Evolutionary conservation across 1,140 invertebrate species (phyloP).

Genomic region (Platorchestia sp.): DNA sequence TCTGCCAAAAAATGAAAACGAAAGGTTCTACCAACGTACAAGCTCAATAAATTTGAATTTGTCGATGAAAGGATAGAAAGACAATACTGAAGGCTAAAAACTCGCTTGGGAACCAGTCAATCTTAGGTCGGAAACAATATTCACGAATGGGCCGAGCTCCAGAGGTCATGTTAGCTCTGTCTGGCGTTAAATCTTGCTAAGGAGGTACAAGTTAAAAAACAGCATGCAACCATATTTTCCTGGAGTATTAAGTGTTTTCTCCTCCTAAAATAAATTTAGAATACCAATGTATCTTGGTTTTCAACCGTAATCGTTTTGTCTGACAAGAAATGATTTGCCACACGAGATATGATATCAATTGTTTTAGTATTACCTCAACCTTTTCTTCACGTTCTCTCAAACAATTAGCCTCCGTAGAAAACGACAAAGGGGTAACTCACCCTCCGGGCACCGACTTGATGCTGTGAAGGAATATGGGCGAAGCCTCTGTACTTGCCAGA

Average conservation of each 20-base stretch:
- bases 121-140: too few species aligned
- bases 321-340: not conserved
- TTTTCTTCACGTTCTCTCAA: not conserved
- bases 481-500: constrained; percentile 48
- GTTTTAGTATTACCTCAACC: not conserved
- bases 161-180: not conserved
- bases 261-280: too few species aligned
- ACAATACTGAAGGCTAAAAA: not conserved
- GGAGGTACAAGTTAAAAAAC: not conserved
- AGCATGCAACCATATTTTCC: too few species aligned
- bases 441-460: not conserved
- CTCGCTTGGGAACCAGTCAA: too few species aligned
- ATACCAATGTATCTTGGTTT: not conserved
- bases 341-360: not conserved
- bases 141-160: not conserved
- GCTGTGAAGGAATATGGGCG: constrained; percentile 21
- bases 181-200: not conserved
- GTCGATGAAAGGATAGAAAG: not conserved
- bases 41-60: not conserved
- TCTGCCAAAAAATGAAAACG: too few species aligned
- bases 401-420: not conserved
- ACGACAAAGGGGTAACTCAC: not conserved
- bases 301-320: not conserved
- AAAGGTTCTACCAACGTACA: too few species aligned
- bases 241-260: too few species aligned